Conservation (phyloP, 2,113 vertebrate species). For the Cheirogaleus medius region DNA sequence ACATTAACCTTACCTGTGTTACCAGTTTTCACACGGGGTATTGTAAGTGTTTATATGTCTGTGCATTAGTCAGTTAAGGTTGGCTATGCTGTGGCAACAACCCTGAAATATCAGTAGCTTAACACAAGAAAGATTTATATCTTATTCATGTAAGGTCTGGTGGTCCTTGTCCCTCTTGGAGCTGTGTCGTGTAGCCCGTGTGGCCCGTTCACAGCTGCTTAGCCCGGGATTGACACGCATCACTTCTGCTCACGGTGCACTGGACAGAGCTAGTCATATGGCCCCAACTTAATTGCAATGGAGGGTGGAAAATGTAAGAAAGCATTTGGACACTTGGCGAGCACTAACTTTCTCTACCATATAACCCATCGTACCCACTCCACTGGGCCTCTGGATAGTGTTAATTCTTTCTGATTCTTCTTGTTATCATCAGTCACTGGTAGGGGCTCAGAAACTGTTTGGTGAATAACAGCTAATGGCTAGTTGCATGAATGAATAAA, state of each 20-base stretch:
- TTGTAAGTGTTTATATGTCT: background rate
- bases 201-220: background rate
- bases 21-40: background rate
- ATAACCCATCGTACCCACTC: background rate
- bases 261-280: background rate
- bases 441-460: background rate
- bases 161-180: background rate
- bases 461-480: background rate
- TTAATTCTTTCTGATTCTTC: background rate
- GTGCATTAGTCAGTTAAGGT: background rate
- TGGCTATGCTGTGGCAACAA: background rate
- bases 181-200: background rate
- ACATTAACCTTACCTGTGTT: background rate
- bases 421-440: background rate
- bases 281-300: no score
- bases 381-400: no score
- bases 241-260: background rate
- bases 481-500: background rate
- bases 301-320: background rate
- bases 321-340: background rate
- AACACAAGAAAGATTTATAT: background rate
- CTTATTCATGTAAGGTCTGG: background rate
- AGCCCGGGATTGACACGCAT: background rate
- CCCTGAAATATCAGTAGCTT: background rate
- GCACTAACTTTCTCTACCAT: background rate